These are phyloP conservation scores for Limnephilus rhombicus DNA, from an alignment of 2,888 invertebrate species.

Conservation along the genomic window DNA sequence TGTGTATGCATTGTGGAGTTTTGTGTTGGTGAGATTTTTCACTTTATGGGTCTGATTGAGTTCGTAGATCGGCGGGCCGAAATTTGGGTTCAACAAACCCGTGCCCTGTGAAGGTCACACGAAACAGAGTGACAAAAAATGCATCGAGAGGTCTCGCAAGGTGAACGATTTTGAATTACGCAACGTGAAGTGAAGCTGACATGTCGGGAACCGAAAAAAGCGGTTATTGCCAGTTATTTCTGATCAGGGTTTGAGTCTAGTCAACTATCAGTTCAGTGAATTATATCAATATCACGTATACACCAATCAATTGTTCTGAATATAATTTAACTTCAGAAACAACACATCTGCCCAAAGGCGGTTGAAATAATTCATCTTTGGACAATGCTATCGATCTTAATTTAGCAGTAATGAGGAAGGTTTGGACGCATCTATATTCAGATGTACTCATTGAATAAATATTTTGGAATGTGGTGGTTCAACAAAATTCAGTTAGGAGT, in stretches of 20 bases:
- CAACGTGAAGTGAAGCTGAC: background rate
- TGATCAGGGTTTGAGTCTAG: too few species aligned
- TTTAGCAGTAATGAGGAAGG: background rate
- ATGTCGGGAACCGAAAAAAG: background rate
- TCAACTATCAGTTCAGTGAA: too few species aligned
- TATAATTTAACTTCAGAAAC: background rate
- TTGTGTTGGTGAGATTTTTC: constrained; percentile 22
- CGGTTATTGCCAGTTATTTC: background rate
- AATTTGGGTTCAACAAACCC: constrained; percentile 37
- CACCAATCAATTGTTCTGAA: background rate
- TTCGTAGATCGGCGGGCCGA: constrained; percentile 35
- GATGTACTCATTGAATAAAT: background rate
- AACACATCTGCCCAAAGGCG: too few species aligned
- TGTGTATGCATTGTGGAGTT: background rate
- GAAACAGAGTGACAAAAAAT: constrained; percentile 23
- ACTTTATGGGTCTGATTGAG: constrained; percentile 40
- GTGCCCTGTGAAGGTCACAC: constrained; percentile 33
- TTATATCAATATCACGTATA: too few species aligned
- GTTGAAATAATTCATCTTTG: too few species aligned
- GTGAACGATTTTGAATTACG: constrained; percentile 20
- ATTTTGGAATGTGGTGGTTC: background rate
- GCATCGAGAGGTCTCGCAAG: constrained; percentile 4
- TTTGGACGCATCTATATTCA: background rate
- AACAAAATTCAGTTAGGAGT: background rate
- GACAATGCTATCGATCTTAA: background rate